Evolutionary conservation across 2,888 invertebrate species (phyloP).

Genomic region (Macrosiphum euphorbiae): DNA sequence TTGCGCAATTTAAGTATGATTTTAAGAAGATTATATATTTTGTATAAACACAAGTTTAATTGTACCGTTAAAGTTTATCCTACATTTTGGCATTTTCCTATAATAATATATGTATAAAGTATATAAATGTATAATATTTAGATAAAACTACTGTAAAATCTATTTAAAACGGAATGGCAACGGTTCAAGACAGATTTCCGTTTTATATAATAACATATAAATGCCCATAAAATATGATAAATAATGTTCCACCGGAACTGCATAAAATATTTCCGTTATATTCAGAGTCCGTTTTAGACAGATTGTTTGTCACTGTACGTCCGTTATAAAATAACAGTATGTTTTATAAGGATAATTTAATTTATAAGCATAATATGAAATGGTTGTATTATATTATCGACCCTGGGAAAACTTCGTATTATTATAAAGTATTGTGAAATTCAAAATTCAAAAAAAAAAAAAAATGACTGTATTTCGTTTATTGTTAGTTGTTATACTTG

Average conservation of each 20-base stretch:
- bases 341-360: neutral
- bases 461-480: neutral
- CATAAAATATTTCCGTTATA: conserved; percentile 18
- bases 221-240: neutral
- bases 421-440: neutral
- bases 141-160: neutral
- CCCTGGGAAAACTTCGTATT: neutral
- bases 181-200: conserved; percentile 20
- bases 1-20: neutral
- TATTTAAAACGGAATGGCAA: conserved; percentile 16
- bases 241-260: conserved; percentile 21
- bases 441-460: neutral
- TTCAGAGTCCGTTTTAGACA: neutral
- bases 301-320: conserved; percentile 25
- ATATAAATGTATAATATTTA: neutral
- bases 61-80: neutral
- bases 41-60: neutral
- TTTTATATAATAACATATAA: conserved; percentile 2
- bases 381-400: neutral
- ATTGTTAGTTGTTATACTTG: neutral
- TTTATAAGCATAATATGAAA: neutral
- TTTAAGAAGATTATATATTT: neutral
- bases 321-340: neutral
- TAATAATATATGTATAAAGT: neutral
- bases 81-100: neutral